A percentile compares a stretch with the other conserved stretches of the same genome.
phyloP scores from a whole-genome alignment of 2,888 invertebrate genomes.

The Lochmaea capreae region DNA sequence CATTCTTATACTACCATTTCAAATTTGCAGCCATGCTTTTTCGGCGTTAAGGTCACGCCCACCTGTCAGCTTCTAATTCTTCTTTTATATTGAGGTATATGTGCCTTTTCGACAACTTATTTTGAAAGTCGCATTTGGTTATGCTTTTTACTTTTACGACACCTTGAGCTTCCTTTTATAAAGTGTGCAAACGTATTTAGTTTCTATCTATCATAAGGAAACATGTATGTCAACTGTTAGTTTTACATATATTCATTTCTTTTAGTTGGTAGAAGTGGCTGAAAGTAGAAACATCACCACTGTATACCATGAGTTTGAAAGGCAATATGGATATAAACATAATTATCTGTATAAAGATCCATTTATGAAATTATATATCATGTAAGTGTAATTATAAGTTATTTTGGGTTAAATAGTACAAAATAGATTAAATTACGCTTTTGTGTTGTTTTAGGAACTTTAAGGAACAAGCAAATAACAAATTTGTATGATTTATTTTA shows the following conservation, averaged over 20 bases:
- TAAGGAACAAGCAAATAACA: constrained; percentile 17
- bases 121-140: too few species aligned
- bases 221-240: too few species aligned
- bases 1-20: too few species aligned
- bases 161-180: too few species aligned
- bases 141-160: too few species aligned
- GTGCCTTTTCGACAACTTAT: too few species aligned
- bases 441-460: constrained; percentile 40
- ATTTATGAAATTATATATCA: constrained; percentile 54
- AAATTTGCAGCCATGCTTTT: too few species aligned
- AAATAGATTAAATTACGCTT: background rate
- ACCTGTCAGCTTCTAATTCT: too few species aligned
- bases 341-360: constrained; percentile 55
- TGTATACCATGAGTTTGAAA: constrained; percentile 50
- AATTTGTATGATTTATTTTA: background rate
- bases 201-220: too few species aligned
- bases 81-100: too few species aligned
- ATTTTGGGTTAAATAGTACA: constrained; percentile 42
- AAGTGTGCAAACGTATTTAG: too few species aligned
- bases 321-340: constrained; percentile 47
- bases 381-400: constrained; percentile 51
- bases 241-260: constrained; percentile 8
- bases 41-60: too few species aligned
- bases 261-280: constrained; percentile 51
- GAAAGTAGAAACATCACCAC: constrained; percentile 40